phyloP scores from a whole-genome alignment of 2,797 vertebrate genomes.

The Propithecus perrieri region DNA sequence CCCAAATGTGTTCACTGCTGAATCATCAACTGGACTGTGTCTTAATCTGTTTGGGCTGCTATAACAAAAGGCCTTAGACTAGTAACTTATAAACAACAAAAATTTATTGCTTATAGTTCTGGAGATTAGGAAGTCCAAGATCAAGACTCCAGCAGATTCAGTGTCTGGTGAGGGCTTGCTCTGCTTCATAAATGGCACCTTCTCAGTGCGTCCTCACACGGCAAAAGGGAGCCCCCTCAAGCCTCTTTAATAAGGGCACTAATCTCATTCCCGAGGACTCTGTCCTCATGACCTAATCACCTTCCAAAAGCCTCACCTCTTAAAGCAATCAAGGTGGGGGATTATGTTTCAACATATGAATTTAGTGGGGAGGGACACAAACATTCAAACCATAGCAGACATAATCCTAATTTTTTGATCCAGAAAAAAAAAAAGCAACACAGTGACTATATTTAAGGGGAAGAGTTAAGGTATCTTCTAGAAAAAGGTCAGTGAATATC shows the following conservation, averaged over 20 bases:
- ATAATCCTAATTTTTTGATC: neutral
- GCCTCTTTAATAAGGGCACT: neutral
- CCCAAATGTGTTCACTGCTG: neutral
- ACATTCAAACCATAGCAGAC: neutral
- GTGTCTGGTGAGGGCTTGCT: neutral
- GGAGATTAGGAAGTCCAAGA: neutral
- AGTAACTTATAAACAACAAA: neutral
- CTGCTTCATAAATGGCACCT: neutral
- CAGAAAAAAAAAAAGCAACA: neutral
- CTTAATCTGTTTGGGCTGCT: neutral
- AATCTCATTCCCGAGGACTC: neutral
- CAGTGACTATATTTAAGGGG: neutral
- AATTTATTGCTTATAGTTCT: neutral
- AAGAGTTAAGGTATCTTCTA: conserved; percentile 19
- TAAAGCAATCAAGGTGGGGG: neutral
- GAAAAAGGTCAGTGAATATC: conserved; percentile 27
- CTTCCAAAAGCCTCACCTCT: neutral
- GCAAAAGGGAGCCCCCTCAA: neutral
- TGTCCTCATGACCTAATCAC: neutral
- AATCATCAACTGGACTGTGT: neutral
- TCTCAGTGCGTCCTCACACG: neutral
- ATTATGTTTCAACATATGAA: neutral
- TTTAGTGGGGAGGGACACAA: neutral
- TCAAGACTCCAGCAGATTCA: neutral
- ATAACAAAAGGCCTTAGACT: neutral